Evolutionary conservation across 2,888 invertebrate species (phyloP).

Genomic region (Cataglyphis albicans): DNA sequence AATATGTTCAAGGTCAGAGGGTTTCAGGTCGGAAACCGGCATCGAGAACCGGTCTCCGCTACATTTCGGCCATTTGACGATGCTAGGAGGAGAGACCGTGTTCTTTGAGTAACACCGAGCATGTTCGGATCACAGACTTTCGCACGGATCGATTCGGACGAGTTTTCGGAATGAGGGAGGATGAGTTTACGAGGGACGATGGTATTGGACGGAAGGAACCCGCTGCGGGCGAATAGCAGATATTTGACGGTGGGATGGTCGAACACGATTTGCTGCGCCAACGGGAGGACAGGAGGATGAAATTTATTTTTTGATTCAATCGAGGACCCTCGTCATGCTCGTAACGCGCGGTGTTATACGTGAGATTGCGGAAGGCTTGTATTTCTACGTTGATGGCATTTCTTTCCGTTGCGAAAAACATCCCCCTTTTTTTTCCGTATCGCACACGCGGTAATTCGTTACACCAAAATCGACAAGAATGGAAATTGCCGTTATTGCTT

Average conservation of each 20-base stretch:
- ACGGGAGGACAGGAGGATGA: slow-evolving; percentile 62
- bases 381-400: slow-evolving; percentile 58
- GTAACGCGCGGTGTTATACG: slow-evolving; percentile 64
- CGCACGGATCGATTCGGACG: slow-evolving; percentile 75
- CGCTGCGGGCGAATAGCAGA: slow-evolving; percentile 75
- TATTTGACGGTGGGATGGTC: slow-evolving; percentile 75
- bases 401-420: slow-evolving; percentile 51
- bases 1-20: slow-evolving; percentile 56
- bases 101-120: slow-evolving; percentile 56
- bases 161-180: slow-evolving; percentile 75
- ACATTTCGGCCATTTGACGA: slow-evolving; percentile 68
- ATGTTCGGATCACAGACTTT: slow-evolving; percentile 72
- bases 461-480: slow-evolving; percentile 52
- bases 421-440: slow-evolving; percentile 39
- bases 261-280: slow-evolving; percentile 75
- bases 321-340: slow-evolving; percentile 61
- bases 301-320: slow-evolving; percentile 73
- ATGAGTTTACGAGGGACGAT: slow-evolving; percentile 76
- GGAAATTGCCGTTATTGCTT: slow-evolving; percentile 52
- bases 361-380: slow-evolving; percentile 52
- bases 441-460: slow-evolving; percentile 47
- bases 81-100: slow-evolving; percentile 55
- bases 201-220: slow-evolving; percentile 75
- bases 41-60: slow-evolving; percentile 53
- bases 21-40: slow-evolving; percentile 48